Percentiles rank a stretch among this genome's conserved stretches.
phyloP scores from a whole-genome alignment of 2,888 invertebrate genomes.

The Thereva nobilitata region DNA sequence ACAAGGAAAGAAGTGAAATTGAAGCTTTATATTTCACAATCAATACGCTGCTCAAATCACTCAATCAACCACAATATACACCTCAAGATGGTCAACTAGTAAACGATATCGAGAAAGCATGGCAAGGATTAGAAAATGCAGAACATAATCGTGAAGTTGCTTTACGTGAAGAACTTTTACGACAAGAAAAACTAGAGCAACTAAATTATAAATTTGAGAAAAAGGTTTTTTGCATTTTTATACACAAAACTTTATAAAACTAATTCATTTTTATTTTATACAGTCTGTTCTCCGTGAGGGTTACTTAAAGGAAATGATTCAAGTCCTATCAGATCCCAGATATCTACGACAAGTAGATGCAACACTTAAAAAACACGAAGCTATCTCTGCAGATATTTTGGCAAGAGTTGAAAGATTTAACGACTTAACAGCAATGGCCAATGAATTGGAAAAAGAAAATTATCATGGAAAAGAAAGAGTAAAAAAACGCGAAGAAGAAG shows the following conservation, averaged over 20 bases:
- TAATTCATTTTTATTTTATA: conserved; percentile 20
- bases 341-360: conserved; percentile 94
- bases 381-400: conserved; percentile 94
- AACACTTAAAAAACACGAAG: conserved; percentile 97
- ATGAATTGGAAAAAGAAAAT: conserved; percentile 86
- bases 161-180: conserved; percentile 82
- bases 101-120: conserved; percentile 93
- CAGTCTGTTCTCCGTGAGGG: conserved; percentile 89
- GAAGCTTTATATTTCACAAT: conserved; percentile 96
- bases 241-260: conserved; percentile 18
- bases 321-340: conserved; percentile 88
- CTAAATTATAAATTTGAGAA: conserved; percentile 94
- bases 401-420: conserved; percentile 92
- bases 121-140: conserved; percentile 89
- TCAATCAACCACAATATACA: conserved; percentile 83
- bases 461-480: conserved; percentile 90
- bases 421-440: conserved; percentile 90
- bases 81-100: conserved; percentile 89
- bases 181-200: conserved; percentile 92
- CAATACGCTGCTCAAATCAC: conserved; percentile 93
- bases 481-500: conserved; percentile 64
- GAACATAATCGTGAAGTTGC: conserved; percentile 95
- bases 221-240: conserved; percentile 64
- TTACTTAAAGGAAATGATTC: conserved; percentile 97
- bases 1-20: conserved; percentile 95